Evolutionary conservation across 2,113 vertebrate genomes (phyloP).

Genomic region (Pachycephala philippinensis): DNA sequence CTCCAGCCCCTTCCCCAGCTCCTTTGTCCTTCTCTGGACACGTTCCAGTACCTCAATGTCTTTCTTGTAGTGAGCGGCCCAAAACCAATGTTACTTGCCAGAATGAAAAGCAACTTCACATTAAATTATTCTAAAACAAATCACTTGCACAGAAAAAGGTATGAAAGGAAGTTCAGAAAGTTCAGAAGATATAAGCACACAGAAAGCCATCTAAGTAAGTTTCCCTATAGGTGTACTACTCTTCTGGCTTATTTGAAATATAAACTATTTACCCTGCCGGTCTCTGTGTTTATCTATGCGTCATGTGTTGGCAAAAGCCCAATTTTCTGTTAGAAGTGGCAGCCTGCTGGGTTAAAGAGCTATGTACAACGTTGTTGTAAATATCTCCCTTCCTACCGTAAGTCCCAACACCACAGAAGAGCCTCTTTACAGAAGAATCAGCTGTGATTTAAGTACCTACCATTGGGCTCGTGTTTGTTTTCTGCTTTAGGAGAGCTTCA

Average conservation of each 20-base stretch:
- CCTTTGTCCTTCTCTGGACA: neutral
- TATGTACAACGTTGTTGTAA: neutral
- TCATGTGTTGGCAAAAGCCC: neutral
- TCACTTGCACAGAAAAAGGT: conserved; percentile 21
- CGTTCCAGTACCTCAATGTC: neutral
- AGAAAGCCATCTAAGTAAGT: neutral
- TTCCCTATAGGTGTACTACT: neutral
- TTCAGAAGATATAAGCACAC: neutral
- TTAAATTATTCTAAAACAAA: conserved; percentile 50
- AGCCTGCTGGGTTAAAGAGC: neutral
- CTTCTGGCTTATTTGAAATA: neutral
- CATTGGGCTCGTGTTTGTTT: neutral
- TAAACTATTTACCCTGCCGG: neutral
- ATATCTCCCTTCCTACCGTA: neutral
- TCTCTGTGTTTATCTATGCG: neutral
- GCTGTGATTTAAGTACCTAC: neutral
- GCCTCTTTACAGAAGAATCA: neutral
- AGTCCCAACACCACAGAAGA: neutral
- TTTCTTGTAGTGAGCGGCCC: neutral
- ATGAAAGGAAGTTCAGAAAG: too few relatives aligned
- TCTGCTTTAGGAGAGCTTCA: neutral
- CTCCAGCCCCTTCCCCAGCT: neutral
- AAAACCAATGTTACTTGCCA: neutral
- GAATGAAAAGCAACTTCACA: conserved; percentile 67
- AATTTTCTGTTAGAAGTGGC: neutral